Base-by-base conservation (phyloP, 2,888 invertebrate species). In the Xestia xanthographa region DNA sequence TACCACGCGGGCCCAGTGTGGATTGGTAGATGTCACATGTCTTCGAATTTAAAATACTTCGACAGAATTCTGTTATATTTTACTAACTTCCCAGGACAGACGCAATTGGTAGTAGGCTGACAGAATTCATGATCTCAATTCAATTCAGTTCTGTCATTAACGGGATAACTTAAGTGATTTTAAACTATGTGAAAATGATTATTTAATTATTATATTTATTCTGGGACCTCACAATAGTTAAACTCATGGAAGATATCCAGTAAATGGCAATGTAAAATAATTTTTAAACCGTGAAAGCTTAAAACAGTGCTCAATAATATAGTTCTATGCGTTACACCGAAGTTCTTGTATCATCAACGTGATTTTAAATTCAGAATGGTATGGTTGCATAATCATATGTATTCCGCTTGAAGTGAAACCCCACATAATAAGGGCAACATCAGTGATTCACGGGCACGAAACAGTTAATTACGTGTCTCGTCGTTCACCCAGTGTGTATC, bases 391-490 rank as follows among this genome's bases (percentile, higher is more conserved):
- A 26, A 14, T 26, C 14, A 56, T 14, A 6, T 14, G 2, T 56
- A 56, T 26, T 17, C 62, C 82, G 74, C 72, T 82, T 0, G 34
- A 20, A 53, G 14, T 78, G 56, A 3, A 62, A 50, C 84, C 62
- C 75, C 34, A 68, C 65, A 56, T 9, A 6, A 11, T 68, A 78
- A 75, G 65, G 82, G 78, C 73, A 62, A 69, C 80, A 83, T 83
- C 34, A 67, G 38, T 77, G 83, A 87, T 65, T 80, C 76, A 84
- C 73, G 45, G 38, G 38, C 79, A 60, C 26, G 66, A 72, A 69
- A 29, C 66, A 76, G 69, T 62, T 79, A 72, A 79, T 79, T 80
- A 72, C 79, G 66, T 72, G 74, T 67, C 60, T n/a, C 62, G 66
- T 45, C 29, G 45, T 58, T 22, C 60, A 50, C 65, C 45, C 34